Evolutionary conservation across 1,140 invertebrate genomes (phyloP), one percentile per base, ranked within the genome.

Genomic region (Charaxes varanes): DNA sequence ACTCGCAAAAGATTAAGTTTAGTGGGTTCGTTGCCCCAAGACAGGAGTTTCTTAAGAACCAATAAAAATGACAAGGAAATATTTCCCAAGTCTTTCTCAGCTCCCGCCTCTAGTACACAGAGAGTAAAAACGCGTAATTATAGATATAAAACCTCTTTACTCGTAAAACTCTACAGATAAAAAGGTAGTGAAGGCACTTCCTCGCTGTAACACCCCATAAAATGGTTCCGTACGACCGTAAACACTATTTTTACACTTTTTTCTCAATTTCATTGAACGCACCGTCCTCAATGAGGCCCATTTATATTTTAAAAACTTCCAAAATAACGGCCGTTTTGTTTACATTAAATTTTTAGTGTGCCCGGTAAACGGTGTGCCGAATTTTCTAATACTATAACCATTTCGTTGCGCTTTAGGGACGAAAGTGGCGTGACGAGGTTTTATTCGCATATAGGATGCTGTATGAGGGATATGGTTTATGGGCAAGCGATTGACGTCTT

Each of bases 401-500:
- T 45, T 30, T 35, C 19, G 11, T 13, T 31, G 28, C 7, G 26
- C 26, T n/a, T 14, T 58, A 51, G 22, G 14, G 47, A 19, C 48
- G 7, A 55, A 30, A 49, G 42, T 49, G 24, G 52, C 22, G 16
- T 62, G 48, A 38, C 40, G 24, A 15, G 16, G 11, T 35, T 12
- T 13, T 6, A 14, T 30, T 49, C 22, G 42, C 58, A 31, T 21
- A 37, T 40, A 52, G 35, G 42, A 59, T 45, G 58, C 41, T 62
- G 58, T 60, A 64, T 57, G 60, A 58, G 44, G 42, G 49, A 53
- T 38, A 40, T 27, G 35, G 43, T 52, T 37, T 65, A 41, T 47
- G 54, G 58, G 64, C 66, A 73, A 52, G 64, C 70, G 69, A 78
- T 74, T 78, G 66, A 74, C 70, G 73, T 69, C 66, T 78, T 66